Conservation (phyloP, 2,113 vertebrate genomes). For the Gnathonemus longibarbis region DNA sequence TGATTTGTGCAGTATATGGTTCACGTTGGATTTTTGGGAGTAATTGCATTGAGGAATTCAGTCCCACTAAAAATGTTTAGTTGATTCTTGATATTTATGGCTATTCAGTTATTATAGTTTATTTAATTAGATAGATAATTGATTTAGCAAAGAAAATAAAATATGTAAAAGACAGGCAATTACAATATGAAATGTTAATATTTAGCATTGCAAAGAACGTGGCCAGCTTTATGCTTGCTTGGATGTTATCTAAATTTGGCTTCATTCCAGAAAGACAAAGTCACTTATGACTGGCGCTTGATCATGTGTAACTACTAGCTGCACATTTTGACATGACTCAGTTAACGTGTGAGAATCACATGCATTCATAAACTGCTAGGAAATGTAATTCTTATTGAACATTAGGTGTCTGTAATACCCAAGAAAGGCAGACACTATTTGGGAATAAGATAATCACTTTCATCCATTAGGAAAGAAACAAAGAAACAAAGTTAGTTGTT, state of each 20-base stretch:
- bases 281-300: neutral
- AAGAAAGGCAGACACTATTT: neutral
- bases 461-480: neutral
- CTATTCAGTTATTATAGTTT: neutral
- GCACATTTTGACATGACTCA: neutral
- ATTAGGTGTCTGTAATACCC: neutral
- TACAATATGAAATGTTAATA: neutral
- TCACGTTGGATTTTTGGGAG: neutral
- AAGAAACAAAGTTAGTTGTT: neutral
- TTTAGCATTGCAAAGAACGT: neutral
- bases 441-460: neutral
- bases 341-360: neutral
- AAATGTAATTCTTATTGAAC: neutral
- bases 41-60: neutral
- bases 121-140: neutral
- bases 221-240: neutral
- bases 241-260: neutral
- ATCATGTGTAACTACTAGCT: neutral
- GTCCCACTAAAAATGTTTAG: neutral
- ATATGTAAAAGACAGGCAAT: neutral
- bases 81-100: neutral
- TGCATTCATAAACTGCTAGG: neutral
- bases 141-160: neutral
- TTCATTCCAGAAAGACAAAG: neutral
- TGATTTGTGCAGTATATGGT: neutral